Percentiles rank a stretch among this genome's conserved stretches.
phyloP scores from a whole-genome alignment of 2,797 vertebrate genomes.

The Xyrichtys novacula region DNA sequence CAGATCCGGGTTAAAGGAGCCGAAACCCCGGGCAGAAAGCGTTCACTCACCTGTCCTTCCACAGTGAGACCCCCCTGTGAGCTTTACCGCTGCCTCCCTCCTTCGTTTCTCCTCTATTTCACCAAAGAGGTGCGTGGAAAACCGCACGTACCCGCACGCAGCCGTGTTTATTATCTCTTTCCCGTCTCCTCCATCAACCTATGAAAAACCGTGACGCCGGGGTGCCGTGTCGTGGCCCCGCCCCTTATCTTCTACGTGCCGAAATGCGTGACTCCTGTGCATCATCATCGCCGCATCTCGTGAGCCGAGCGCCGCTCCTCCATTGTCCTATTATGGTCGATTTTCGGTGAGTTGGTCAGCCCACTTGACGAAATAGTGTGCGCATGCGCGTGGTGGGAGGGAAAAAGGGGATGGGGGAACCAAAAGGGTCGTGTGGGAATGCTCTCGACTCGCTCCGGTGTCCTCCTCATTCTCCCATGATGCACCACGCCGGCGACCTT shows the following conservation, averaged over 20 bases:
- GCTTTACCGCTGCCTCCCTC: constrained; percentile 24
- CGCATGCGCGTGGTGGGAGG: constrained; percentile 43
- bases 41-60: constrained; percentile 60
- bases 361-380: background rate
- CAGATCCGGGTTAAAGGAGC: background rate
- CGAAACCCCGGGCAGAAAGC: background rate
- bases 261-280: constrained; percentile 33
- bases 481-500: constrained; percentile 80
- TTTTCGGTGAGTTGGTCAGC: constrained; percentile 47
- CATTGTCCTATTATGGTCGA: constrained; percentile 31
- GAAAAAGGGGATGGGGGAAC: background rate
- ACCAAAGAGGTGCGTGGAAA: constrained; percentile 49
- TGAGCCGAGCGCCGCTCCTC: constrained; percentile 43
- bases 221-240: constrained; percentile 25
- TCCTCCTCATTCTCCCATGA: constrained; percentile 65
- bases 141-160: constrained; percentile 67
- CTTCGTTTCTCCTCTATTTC: background rate
- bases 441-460: background rate
- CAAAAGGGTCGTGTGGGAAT: constrained; percentile 28
- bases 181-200: constrained; percentile 28
- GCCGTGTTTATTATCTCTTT: constrained; percentile 25
- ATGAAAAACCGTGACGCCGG: constrained; percentile 27
- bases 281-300: constrained; percentile 59
- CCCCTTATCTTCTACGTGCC: constrained; percentile 43
- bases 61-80: background rate